Percentiles rank a stretch among this genome's conserved stretches.
phyloP scores from a whole-genome alignment of 2,113 vertebrate genomes.

The Burhinus bistriatus region DNA sequence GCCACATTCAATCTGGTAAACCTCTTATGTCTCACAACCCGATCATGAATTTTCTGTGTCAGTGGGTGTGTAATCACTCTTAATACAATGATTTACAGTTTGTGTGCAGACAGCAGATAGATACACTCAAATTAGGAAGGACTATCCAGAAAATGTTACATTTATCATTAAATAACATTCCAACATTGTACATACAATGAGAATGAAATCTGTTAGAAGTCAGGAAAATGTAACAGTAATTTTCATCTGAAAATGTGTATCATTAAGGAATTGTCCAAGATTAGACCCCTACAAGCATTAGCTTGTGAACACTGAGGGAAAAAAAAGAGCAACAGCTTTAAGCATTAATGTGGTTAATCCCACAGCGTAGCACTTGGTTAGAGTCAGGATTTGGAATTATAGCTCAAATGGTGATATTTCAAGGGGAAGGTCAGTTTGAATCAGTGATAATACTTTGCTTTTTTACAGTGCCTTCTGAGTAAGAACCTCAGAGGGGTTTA shows the following conservation, averaged over 20 bases:
- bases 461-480: conserved; percentile 39
- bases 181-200: not conserved
- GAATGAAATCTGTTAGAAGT: conserved; percentile 22
- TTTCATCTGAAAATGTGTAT: conserved; percentile 67
- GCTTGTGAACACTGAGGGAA: conserved; percentile 34
- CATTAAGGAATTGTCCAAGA: conserved; percentile 71
- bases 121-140: conserved; percentile 22
- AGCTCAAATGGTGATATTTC: conserved; percentile 73
- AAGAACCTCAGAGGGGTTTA: conserved; percentile 60
- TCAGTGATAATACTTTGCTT: conserved; percentile 60
- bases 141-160: not conserved
- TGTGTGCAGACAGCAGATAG: conserved; percentile 40
- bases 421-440: conserved; percentile 73
- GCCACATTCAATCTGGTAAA: conserved; percentile 62
- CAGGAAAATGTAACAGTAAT: conserved; percentile 34
- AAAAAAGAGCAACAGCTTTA: conserved; percentile 71
- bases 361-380: conserved; percentile 65
- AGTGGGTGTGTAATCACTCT: conserved; percentile 60
- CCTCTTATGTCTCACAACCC: conserved; percentile 61
- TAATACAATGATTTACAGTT: conserved; percentile 57
- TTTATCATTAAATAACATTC: conserved; percentile 42
- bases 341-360: conserved; percentile 74
- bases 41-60: conserved; percentile 62
- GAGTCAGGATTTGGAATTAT: conserved; percentile 72
- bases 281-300: conserved; percentile 63